A percentile compares a stretch with the other conserved stretches of the same genome.
Conservation (phyloP, 2,797 vertebrate genomes). For the Lacerta viridis region DNA sequence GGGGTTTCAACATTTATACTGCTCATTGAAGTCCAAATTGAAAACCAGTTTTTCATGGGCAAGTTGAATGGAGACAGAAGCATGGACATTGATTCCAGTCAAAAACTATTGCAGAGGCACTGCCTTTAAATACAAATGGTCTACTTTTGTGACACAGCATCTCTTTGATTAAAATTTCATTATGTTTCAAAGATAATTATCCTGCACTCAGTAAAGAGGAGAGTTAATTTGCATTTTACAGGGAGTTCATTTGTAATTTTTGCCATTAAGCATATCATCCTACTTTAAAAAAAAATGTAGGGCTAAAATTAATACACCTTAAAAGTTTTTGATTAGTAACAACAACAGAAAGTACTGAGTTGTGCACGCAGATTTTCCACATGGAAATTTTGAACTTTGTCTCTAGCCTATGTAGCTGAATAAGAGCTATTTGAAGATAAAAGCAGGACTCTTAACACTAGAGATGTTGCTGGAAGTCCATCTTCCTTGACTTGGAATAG, state of each 20-base stretch:
- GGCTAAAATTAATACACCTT: neutral
- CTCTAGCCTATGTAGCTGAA: constrained; percentile 5
- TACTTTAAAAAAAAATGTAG: neutral
- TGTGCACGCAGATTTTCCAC: constrained; percentile 31
- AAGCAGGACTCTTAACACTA: neutral
- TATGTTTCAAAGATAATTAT: constrained; percentile 24
- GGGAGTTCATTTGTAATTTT: constrained; percentile 23
- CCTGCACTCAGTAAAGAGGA: neutral
- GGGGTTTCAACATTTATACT: constrained; percentile 13
- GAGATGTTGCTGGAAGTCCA: neutral
- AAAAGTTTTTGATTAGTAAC: neutral
- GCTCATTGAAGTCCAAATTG: neutral
- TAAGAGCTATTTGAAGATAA: constrained; percentile 37
- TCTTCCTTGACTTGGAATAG: too few relatives aligned
- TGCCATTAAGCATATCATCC: neutral
- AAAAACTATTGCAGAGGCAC: neutral
- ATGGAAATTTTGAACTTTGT: constrained; percentile 36
- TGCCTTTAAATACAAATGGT: constrained; percentile 15
- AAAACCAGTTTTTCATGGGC: constrained; percentile 32
- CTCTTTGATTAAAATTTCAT: constrained; percentile 36
- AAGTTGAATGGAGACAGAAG: constrained; percentile 44
- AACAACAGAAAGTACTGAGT: neutral
- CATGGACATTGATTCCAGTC: neutral
- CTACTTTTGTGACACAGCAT: constrained; percentile 4
- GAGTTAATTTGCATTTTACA: constrained; percentile 20